These are phyloP conservation scores for Melanotaenia nigrans DNA, from an alignment of 2,797 vertebrate genomes.

Conservation along the genomic window DNA sequence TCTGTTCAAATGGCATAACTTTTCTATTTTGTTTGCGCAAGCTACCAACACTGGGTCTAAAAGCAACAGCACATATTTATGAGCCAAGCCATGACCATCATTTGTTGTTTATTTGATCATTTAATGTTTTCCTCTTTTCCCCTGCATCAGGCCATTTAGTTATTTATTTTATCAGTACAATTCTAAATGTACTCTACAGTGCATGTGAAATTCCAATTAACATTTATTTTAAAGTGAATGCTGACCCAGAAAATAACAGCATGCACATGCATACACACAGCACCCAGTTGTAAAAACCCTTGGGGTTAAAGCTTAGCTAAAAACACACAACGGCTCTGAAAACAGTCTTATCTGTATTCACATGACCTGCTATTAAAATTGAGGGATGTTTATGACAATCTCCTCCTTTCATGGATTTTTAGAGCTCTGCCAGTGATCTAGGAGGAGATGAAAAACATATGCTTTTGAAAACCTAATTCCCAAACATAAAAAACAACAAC, in stretches of 20 bases:
- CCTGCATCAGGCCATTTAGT: slow-evolving; percentile 20
- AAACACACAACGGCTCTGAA: slow-evolving; percentile 55
- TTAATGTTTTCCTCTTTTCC: slow-evolving; percentile 9
- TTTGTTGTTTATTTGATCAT: slow-evolving; percentile 34
- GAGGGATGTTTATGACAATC: slow-evolving; percentile 53
- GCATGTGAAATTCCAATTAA: slow-evolving; percentile 33
- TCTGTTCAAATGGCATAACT: slow-evolving; percentile 19
- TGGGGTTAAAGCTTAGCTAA: slow-evolving; percentile 47
- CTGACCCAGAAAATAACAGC: slow-evolving; percentile 47
- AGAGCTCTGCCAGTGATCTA: slow-evolving; percentile 35
- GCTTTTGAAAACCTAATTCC: slow-evolving; percentile 43
- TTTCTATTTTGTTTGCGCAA: slow-evolving; percentile 12
- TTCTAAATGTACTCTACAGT: slow-evolving; percentile 42
- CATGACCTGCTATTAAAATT: slow-evolving; percentile 54
- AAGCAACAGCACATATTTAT: slow-evolving; percentile 8
- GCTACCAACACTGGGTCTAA: slow-evolving; percentile 14
- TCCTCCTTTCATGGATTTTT: slow-evolving; percentile 51
- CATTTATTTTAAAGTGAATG: slow-evolving; percentile 44
- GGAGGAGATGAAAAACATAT: slow-evolving; percentile 59
- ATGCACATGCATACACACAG: neutral
- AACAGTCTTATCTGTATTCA: slow-evolving; percentile 61
- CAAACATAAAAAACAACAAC: slow-evolving; percentile 1
- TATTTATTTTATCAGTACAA: slow-evolving; percentile 27
- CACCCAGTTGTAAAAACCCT: slow-evolving; percentile 25
- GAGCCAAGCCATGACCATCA: slow-evolving; percentile 2